phyloP scores from a whole-genome alignment of 2,797 vertebrate species.

The Gymnodraco acuticeps region DNA sequence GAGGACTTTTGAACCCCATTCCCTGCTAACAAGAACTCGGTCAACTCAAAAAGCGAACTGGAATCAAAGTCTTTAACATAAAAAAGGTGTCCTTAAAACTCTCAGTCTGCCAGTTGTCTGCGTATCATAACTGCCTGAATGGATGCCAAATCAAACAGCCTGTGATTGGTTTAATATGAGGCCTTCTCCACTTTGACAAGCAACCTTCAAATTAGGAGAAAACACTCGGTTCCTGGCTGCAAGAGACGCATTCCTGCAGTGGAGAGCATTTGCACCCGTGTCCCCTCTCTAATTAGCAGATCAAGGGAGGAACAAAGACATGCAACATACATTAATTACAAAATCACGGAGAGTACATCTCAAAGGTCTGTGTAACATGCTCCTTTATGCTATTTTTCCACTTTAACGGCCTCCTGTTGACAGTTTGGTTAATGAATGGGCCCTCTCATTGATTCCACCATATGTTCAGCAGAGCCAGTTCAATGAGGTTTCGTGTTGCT shows the following conservation, averaged over 20 bases:
- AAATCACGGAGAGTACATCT: constrained; percentile 51
- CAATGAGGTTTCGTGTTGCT: constrained; percentile 44
- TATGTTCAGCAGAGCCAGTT: constrained; percentile 56
- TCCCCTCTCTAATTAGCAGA: constrained; percentile 78
- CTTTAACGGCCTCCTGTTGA: constrained; percentile 60
- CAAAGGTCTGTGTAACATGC: constrained; percentile 43
- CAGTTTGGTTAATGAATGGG: constrained; percentile 69
- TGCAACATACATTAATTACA: constrained; percentile 57
- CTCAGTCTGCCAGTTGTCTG: constrained; percentile 43
- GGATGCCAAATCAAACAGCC: constrained; percentile 72
- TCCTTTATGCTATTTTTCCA: constrained; percentile 46
- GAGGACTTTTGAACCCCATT: constrained; percentile 11
- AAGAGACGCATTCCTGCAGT: constrained; percentile 53
- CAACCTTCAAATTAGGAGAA: constrained; percentile 76
- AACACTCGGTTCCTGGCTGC: constrained; percentile 66
- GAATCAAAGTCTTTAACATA: constrained; percentile 55
- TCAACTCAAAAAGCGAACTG: constrained; percentile 32
- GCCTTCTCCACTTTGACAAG: constrained; percentile 52
- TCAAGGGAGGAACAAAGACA: constrained; percentile 58
- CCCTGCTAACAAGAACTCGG: constrained; percentile 32
- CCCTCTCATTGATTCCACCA: constrained; percentile 68
- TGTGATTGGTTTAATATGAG: constrained; percentile 74
- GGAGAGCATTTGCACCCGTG: constrained; percentile 65
- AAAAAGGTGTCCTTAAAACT: constrained; percentile 50
- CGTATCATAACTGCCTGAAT: constrained; percentile 57